Base-by-base conservation (phyloP, 2,797 vertebrate species). In the Sternarchorhynchus goeldii region DNA sequence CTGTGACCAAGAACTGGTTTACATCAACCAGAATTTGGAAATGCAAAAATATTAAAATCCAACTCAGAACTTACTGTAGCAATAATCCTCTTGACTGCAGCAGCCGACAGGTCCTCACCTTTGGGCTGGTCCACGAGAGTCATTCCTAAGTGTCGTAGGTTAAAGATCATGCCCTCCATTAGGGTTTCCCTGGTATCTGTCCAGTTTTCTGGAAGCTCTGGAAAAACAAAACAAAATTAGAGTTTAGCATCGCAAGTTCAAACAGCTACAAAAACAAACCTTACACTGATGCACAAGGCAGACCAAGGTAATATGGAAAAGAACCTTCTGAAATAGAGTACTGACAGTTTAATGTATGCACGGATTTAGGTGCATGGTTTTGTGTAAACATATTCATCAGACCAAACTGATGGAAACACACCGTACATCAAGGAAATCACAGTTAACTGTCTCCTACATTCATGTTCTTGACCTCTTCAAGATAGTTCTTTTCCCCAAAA, bases 141-240 rank as follows among this genome's bases (percentile, higher is more conserved):
- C 96, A 97, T 95, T 82, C 97, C 97, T 77, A 99, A 88, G 90
- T 97, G 95, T 75, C 95, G 95, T 29, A 99, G 93, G 88, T 92
- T 95, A 92, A 99, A 99, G 75, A 94, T 93, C 96, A 99, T 95
- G 75, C 97, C 97, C 82, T 97, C 97, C 1, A 98, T 84, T 78
- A 99, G 92, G 0, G 95, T 96, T 91, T 98, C 97, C 14, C 95
- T 90, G 0, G 95, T 98, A 85, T 99, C 97, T 0, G 97, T 98
- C 97, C 97, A 99, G 90, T 99, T 98, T 90, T 99, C 97, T 0
- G 96, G 95, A 71, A 99, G 95, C 88, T 99, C 97, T 99, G 70
- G 17, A 20, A 29, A 67, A 80, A 20, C 10, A 2, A 0, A 56
- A 41, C 1, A 16, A 14, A 21, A n/a, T 66, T 45, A 72, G 68